phyloP scores from a whole-genome alignment of 2,113 vertebrate species.

The Micromys minutus region DNA sequence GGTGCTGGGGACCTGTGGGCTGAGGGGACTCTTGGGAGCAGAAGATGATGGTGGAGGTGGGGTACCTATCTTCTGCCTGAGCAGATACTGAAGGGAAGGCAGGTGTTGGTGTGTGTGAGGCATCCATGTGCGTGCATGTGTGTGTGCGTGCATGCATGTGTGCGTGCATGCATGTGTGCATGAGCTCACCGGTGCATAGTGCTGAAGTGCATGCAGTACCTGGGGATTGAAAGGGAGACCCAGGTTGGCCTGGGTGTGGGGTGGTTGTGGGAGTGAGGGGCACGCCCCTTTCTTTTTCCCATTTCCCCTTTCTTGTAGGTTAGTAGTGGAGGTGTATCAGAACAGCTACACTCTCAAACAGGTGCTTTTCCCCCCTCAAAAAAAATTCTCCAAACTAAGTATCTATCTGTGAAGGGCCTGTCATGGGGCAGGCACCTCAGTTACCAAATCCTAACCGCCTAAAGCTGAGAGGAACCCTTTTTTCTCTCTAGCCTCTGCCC shows the following conservation, averaged over 20 bases:
- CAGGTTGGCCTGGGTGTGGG: constrained; percentile 25
- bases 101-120: neutral
- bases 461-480: neutral
- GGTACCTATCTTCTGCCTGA: neutral
- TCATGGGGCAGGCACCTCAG: neutral
- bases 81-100: constrained; percentile 9
- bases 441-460: constrained; percentile 32
- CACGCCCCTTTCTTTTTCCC: neutral
- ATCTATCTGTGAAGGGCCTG: constrained; percentile 43
- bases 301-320: constrained; percentile 4
- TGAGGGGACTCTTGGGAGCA: neutral
- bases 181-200: neutral
- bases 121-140: neutral
- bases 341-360: constrained; percentile 48
- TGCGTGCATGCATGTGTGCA: neutral
- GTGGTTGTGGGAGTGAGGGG: neutral
- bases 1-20: neutral
- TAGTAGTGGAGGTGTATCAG: constrained; percentile 29
- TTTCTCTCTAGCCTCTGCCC: neutral
- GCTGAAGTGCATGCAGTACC: constrained; percentile 40
- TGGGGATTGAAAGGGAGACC: constrained; percentile 26
- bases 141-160: neutral
- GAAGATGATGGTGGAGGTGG: constrained; percentile 31
- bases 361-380: constrained; percentile 34
- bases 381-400: constrained; percentile 41